These are phyloP conservation scores for Rafetus swinhoei DNA, from an alignment of 2,113 vertebrate species.

Conservation along the genomic window DNA sequence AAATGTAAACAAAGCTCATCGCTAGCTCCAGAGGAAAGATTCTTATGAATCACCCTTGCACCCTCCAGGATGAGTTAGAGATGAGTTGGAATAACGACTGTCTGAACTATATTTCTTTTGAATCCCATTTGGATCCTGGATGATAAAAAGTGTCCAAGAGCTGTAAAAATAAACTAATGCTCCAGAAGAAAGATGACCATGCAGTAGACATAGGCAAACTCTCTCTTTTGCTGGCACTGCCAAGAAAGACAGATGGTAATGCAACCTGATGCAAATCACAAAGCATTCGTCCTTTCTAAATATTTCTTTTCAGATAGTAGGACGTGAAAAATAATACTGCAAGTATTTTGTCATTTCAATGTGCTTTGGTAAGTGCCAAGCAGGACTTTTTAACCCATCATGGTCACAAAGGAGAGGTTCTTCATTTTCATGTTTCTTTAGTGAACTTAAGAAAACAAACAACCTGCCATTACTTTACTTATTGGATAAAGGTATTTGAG, in stretches of 20 bases:
- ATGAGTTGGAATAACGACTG: background rate
- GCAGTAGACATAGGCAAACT: background rate
- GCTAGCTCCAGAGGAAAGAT: background rate
- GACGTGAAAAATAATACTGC: background rate
- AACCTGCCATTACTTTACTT: conserved; percentile 2
- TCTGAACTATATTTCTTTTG: background rate
- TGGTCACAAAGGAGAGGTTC: background rate
- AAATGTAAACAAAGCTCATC: conserved; percentile 23
- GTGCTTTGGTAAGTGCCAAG: background rate
- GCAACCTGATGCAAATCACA: background rate
- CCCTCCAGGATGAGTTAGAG: background rate
- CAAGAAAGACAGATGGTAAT: background rate
- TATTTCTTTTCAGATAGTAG: conserved; percentile 18
- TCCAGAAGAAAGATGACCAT: background rate
- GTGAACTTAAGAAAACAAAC: conserved; percentile 1
- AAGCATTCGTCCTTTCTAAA: conserved; percentile 9
- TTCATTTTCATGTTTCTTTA: background rate
- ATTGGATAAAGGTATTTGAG: background rate
- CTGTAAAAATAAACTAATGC: conserved; percentile 19
- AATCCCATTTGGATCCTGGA: background rate
- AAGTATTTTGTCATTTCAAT: background rate
- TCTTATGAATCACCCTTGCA: conserved; percentile 2
- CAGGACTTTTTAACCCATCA: background rate
- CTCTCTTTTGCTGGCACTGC: background rate
- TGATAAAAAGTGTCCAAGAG: conserved; percentile 17